phyloP scores from a whole-genome alignment of 2,113 vertebrate genomes.

The Centropristis striata region DNA sequence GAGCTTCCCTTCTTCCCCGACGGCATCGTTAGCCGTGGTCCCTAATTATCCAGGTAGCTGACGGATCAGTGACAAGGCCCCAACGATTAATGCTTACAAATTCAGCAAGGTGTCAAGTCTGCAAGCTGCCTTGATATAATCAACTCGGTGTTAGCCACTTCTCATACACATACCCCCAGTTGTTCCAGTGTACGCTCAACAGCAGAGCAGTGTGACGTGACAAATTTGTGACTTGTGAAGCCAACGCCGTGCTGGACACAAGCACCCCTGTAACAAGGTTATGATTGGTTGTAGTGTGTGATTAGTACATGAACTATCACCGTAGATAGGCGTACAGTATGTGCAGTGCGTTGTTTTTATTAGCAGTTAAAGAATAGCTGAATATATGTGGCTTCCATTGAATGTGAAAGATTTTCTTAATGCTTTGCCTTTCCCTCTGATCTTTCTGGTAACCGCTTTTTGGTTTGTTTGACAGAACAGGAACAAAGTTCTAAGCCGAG shows the following conservation, averaged over 20 bases:
- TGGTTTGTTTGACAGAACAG: conserved; percentile 59
- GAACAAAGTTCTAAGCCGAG: conserved; percentile 48
- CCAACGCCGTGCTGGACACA: conserved; percentile 18
- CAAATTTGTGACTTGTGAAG: conserved; percentile 68
- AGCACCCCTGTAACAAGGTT: conserved; percentile 2
- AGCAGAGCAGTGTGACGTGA: conserved; percentile 88
- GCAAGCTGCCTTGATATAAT: conserved; percentile 98
- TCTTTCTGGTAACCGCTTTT: conserved; percentile 35
- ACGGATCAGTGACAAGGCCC: conserved; percentile 98
- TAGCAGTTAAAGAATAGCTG: not conserved
- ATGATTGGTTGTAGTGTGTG: not conserved
- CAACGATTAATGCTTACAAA: conserved; percentile 99
- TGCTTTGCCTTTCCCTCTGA: conserved; percentile 47
- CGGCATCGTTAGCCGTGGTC: conserved; percentile 96
- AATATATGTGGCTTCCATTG: not conserved
- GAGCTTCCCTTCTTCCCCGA: conserved; percentile 89
- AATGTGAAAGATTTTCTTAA: conserved; percentile 19
- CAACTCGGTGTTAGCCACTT: conserved; percentile 96
- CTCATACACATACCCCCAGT: conserved; percentile 76
- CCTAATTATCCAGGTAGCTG: conserved; percentile 99
- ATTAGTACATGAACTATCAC: not conserved
- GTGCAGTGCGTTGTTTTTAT: not conserved
- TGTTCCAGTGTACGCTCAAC: conserved; percentile 44
- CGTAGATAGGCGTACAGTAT: not conserved
- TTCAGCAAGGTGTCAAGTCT: conserved; percentile 99